Evolutionary conservation across 2,797 vertebrate species (phyloP).

Genomic region (Miichthys miiuy): DNA sequence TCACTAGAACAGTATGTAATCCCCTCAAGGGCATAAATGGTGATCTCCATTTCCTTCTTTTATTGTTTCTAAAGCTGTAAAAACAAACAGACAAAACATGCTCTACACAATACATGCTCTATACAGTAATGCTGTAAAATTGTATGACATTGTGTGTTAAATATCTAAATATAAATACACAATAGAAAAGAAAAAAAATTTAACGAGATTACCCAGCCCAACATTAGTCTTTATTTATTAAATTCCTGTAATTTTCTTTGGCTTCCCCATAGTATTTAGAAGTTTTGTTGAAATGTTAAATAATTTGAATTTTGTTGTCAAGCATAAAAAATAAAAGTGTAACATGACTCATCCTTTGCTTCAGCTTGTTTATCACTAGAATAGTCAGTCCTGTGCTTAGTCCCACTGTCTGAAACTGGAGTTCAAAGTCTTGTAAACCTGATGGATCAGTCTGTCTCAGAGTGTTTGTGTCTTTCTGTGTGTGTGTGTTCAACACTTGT

Average conservation of each 20-base stretch:
- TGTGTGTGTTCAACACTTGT: background rate
- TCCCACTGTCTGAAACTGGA: constrained; percentile 14
- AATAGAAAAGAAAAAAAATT: too few species aligned
- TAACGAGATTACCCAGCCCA: background rate
- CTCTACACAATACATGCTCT: too few species aligned
- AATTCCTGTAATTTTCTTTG: background rate
- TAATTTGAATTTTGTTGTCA: background rate
- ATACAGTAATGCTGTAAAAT: too few species aligned
- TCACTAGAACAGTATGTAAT: too few species aligned
- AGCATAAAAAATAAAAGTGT: background rate
- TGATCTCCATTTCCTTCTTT: too few species aligned
- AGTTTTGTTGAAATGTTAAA: background rate
- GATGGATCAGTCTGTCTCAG: background rate
- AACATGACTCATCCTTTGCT: background rate
- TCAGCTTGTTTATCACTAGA: background rate
- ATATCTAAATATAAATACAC: too few species aligned
- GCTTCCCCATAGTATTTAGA: background rate
- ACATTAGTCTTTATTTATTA: background rate
- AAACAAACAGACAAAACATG: too few species aligned
- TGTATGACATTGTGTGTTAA: too few species aligned
- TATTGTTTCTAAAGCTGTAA: too few species aligned
- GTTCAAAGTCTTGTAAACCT: background rate
- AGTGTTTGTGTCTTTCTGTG: constrained; percentile 8
- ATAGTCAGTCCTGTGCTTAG: constrained; percentile 8
- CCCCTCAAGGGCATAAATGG: too few species aligned